A percentile compares a stretch with the other conserved stretches of the same genome.
Evolutionary conservation across 2,888 invertebrate genomes (phyloP).

Genomic region (Leptinotarsa haldemani): DNA sequence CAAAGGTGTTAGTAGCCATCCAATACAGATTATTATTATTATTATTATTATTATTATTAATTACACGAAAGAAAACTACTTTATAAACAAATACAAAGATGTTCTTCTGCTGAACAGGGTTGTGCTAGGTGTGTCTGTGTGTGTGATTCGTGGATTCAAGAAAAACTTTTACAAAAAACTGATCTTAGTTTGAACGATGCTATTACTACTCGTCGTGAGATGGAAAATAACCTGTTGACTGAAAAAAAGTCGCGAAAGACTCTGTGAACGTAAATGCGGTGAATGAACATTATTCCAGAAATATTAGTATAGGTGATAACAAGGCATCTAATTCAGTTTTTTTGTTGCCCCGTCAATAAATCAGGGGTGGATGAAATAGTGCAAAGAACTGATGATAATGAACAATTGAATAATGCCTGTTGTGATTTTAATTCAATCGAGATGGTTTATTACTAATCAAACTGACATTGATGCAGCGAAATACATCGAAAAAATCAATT

Average conservation of each 20-base stretch:
- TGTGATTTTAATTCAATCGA: too few species aligned
- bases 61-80: too few species aligned
- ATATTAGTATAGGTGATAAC: too few species aligned
- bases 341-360: too few species aligned
- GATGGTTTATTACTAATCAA: neutral
- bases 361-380: too few species aligned
- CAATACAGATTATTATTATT: too few species aligned
- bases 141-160: slow-evolving; percentile 30
- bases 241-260: neutral
- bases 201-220: neutral
- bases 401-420: too few species aligned
- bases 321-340: too few species aligned
- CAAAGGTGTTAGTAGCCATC: too few species aligned
- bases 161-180: slow-evolving; percentile 35
- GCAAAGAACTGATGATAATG: too few species aligned
- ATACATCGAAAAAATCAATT: neutral
- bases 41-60: too few species aligned
- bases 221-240: neutral
- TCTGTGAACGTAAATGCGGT: neutral
- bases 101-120: slow-evolving; percentile 34
- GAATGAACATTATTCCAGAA: too few species aligned
- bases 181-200: slow-evolving; percentile 15
- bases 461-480: neutral
- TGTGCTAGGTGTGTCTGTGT: slow-evolving; percentile 37
- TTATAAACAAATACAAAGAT: slow-evolving; percentile 21